Conservation (phyloP, 2,888 invertebrate genomes). For the Melinaea menophilus region DNA sequence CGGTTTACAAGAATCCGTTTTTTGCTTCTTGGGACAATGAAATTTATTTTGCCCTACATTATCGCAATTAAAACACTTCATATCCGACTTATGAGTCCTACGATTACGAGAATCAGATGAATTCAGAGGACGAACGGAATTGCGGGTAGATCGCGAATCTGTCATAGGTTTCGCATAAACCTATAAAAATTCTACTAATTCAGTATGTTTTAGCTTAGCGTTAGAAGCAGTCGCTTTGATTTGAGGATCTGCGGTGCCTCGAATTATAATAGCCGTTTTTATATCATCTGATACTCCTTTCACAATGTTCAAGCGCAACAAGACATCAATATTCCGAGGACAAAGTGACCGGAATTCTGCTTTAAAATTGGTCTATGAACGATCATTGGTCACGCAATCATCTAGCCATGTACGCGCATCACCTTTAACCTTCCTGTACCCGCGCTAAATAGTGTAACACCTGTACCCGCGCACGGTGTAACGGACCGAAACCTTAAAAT, state of each 20-base stretch:
- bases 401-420: conserved; percentile 26
- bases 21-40: neutral
- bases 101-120: neutral
- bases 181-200: conserved; percentile 33
- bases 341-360: conserved; percentile 34
- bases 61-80: neutral
- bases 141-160: neutral
- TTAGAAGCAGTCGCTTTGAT: conserved; percentile 35
- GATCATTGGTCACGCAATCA: conserved; percentile 35
- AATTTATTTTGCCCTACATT: neutral
- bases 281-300: conserved; percentile 35
- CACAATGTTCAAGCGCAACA: conserved; percentile 34
- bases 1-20: neutral
- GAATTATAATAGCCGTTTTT: conserved; percentile 26
- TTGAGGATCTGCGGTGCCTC: conserved; percentile 30
- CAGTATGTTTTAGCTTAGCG: conserved; percentile 26
- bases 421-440: too few relatives aligned
- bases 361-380: conserved; percentile 35
- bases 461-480: too few relatives aligned
- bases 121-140: neutral
- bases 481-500: too few relatives aligned
- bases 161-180: conserved; percentile 30
- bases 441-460: too few relatives aligned
- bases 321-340: conserved; percentile 28
- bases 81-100: neutral